These are phyloP conservation scores for Akabosia matsudoensis DNA, from an alignment of 1,140 invertebrate species.

Conservation along the genomic window DNA sequence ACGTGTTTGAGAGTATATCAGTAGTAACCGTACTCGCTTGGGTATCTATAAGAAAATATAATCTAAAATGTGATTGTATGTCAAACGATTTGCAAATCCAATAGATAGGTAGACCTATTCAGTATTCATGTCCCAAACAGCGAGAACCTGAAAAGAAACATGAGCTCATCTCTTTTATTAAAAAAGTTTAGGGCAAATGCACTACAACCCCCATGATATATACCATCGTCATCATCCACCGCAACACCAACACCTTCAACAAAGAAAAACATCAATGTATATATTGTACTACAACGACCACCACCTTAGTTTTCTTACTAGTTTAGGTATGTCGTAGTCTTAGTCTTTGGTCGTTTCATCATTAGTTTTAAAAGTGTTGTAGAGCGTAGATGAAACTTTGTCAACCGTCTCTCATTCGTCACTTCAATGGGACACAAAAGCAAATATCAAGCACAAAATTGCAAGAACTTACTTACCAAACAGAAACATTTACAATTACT, in stretches of 20 bases:
- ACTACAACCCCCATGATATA: background rate
- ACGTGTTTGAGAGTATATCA: too few species aligned
- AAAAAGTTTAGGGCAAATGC: conserved; percentile 3
- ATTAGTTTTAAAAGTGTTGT: too few species aligned
- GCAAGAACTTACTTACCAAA: too few species aligned
- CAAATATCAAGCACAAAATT: too few species aligned
- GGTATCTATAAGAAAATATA: too few species aligned
- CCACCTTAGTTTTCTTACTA: background rate
- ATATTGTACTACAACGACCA: conserved; percentile 4
- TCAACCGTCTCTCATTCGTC: too few species aligned
- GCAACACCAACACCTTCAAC: background rate
- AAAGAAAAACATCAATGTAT: background rate
- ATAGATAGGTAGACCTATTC: background rate
- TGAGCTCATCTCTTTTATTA: conserved; percentile 16
- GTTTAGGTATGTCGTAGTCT: background rate
- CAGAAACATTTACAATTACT: too few species aligned
- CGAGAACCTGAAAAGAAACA: conserved; percentile 6
- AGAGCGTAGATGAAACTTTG: too few species aligned
- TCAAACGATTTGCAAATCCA: background rate
- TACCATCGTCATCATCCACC: background rate
- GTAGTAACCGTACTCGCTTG: too few species aligned
- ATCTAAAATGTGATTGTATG: too few species aligned
- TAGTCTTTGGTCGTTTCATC: too few species aligned
- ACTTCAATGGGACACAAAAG: too few species aligned
- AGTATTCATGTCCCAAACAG: background rate